These are phyloP conservation scores for Podarcis raffonei DNA, from an alignment of 2,113 vertebrate species.

Conservation along the genomic window DNA sequence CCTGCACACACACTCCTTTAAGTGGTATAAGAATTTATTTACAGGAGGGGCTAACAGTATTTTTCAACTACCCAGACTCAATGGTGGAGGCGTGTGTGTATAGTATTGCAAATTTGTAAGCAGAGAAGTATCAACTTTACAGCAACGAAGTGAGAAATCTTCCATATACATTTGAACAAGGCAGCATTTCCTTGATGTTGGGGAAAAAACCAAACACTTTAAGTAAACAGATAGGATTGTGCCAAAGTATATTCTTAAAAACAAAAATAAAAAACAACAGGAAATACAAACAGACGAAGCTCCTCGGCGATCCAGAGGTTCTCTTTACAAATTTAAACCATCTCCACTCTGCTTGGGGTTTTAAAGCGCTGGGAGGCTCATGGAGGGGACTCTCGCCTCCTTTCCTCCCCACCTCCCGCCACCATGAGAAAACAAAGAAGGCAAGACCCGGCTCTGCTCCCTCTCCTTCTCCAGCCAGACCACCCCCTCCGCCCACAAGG, in stretches of 20 bases:
- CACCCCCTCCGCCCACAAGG: neutral
- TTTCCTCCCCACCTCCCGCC: neutral
- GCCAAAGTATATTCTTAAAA: too few species aligned
- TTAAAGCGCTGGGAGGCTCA: neutral
- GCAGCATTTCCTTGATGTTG: neutral
- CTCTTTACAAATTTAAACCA: neutral
- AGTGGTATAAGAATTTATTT: neutral
- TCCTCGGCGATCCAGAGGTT: too few species aligned
- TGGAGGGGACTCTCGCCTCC: neutral
- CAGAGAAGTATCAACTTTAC: neutral
- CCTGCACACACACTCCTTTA: neutral
- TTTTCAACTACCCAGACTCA: neutral
- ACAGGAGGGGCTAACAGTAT: neutral
- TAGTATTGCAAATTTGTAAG: neutral
- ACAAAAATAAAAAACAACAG: too few species aligned
- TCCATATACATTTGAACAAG: neutral
- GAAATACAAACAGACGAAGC: neutral
- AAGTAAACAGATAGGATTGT: neutral
- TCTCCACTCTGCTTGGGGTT: neutral
- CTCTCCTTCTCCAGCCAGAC: neutral
- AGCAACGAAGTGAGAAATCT: neutral
- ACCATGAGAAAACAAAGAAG: conserved; percentile 11
- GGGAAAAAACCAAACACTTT: neutral
- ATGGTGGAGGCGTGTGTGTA: neutral
- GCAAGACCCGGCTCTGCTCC: neutral